Conservation (phyloP, 2,797 vertebrate species). For the Nannoperca obscura region DNA sequence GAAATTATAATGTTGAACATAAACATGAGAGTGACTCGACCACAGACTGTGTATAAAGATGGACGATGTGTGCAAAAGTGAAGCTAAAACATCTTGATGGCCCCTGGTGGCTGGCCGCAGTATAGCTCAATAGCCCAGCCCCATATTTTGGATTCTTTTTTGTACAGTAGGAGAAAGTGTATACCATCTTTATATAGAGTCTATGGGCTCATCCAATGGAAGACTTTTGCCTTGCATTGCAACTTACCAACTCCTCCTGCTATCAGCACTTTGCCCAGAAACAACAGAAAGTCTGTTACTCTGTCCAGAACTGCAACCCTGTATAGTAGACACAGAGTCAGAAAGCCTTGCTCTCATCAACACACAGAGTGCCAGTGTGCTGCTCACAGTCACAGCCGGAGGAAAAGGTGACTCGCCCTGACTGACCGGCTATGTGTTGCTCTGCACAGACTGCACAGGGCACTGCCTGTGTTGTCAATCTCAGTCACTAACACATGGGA, state of each 20-base stretch:
- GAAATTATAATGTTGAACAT: not conserved
- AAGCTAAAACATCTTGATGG: too few species aligned
- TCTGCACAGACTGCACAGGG: not conserved
- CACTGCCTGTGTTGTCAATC: not conserved
- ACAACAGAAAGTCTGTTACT: slow-evolving; percentile 92
- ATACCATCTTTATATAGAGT: too few species aligned
- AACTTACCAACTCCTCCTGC: slow-evolving; percentile 91
- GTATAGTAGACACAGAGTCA: slow-evolving; percentile 22
- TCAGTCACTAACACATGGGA: not conserved
- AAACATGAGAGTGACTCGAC: not conserved
- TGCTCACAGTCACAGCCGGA: not conserved
- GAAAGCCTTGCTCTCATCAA: not conserved
- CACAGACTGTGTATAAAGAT: too few species aligned
- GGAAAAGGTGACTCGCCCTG: not conserved
- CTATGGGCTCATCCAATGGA: not conserved
- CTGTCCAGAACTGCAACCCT: slow-evolving; percentile 94
- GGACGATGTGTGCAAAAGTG: too few species aligned
- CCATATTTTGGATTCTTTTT: too few species aligned
- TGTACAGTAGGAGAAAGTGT: too few species aligned
- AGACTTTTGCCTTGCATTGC: too few species aligned
- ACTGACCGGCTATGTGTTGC: not conserved
- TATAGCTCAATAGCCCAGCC: too few species aligned
- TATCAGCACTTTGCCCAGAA: slow-evolving; percentile 92
- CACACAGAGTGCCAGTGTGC: not conserved
- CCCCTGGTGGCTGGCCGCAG: too few species aligned